Percentiles rank a stretch among this genome's conserved stretches.
Conservation (phyloP, 2,113 vertebrate species). For the Ochotona curzoniae region DNA sequence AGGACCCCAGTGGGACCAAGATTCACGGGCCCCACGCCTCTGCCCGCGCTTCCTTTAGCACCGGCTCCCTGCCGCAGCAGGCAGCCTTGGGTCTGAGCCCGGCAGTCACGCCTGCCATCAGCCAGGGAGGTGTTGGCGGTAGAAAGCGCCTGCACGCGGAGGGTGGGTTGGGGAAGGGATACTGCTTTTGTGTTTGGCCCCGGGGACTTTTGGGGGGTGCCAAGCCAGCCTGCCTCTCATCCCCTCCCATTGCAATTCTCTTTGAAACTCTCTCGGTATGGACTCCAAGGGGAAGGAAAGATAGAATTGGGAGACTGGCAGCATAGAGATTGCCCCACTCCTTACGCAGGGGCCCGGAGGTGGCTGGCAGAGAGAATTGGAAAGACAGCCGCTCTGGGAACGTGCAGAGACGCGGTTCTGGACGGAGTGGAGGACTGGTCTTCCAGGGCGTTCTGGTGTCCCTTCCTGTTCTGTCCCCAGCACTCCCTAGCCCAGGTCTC, state of each 20-base stretch:
- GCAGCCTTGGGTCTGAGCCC: background rate
- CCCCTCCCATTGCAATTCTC: background rate
- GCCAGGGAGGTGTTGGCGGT: background rate
- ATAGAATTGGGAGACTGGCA: background rate
- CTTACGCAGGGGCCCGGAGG: too few species aligned
- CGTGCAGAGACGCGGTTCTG: background rate
- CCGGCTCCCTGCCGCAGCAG: fast-evolving
- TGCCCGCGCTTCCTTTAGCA: background rate
- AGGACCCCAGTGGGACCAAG: background rate
- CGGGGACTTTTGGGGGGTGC: background rate
- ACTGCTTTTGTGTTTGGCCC: background rate
- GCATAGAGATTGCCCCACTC: background rate
- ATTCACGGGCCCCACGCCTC: background rate
- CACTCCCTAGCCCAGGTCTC: slow-evolving; percentile 34
- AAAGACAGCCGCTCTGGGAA: background rate
- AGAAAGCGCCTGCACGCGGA: background rate
- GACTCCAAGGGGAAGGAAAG: fast-evolving
- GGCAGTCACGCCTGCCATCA: too few species aligned
- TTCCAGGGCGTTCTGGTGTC: background rate
- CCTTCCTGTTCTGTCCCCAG: background rate
- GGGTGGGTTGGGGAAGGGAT: too few species aligned
- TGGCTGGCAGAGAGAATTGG: background rate
- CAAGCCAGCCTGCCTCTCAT: background rate
- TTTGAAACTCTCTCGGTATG: background rate
- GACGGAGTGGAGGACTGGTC: slow-evolving; percentile 34